Evolutionary conservation across 2,888 invertebrate species (phyloP), one percentile per base, ranked within the genome.

Genomic region (Deilephila elpenor): DNA sequence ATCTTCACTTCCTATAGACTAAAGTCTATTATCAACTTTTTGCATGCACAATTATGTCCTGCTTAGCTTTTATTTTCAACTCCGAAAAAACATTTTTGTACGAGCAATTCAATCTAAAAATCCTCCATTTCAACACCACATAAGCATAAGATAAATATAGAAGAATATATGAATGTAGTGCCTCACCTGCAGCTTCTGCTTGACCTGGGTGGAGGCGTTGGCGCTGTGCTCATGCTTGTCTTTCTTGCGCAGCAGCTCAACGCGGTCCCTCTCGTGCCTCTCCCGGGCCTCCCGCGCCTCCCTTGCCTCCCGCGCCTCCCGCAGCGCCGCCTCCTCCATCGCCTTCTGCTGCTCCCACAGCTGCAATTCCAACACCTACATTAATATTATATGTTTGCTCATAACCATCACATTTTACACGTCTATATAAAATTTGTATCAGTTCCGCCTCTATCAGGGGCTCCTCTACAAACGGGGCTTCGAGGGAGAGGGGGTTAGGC

Each of bases 201-300:
- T 99, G 87, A 99, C 99, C 93, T 99, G 99, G 32, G 98, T 97
- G 79, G 99, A 99, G 79, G 99, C 99, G 86, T 98, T 97, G 74
- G 99, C 99, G 94, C 98, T 98, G 94, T 98, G 98, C 90, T 98
- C 98, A 88, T 98, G 97, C 91, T 98, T 98, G 91, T 98, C 98
- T 91, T 99, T 98, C 93, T 98, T 98, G 87, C 98, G 96, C 84
- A 98, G 95, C 79, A 97, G 97, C 86, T 98, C 98, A 80, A 98
- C 95, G 83, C 97, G 96, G 84, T 98, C 98, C 77, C 98, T 96
- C 90, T 98, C 98, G 84, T 96, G 95, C 75, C 96, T 91, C 89
- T 97, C 96, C 72, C 95, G 83, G 95, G 96, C 87, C 96, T 96
- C 93, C 2, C 98, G 88, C 96, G 97, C 92, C 96, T 96, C 86